phyloP scores from a whole-genome alignment of 2,113 vertebrate species.

The Myotis yumanensis region DNA sequence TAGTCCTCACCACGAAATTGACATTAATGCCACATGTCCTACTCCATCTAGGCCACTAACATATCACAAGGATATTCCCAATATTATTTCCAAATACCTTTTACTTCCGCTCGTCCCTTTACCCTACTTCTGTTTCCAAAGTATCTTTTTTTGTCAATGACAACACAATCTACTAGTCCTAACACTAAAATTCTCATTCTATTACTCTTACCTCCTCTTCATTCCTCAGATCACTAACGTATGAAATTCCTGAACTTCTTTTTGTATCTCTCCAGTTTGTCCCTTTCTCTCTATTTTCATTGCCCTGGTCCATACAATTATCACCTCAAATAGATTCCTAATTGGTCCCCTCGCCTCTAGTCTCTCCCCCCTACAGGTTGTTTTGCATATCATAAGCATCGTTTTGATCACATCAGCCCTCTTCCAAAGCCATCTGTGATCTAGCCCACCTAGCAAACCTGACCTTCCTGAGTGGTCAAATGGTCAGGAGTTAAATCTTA shows the following conservation, averaged over 20 bases:
- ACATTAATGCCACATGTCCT: background rate
- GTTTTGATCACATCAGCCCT: slow-evolving; percentile 58
- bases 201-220: background rate
- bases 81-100: background rate
- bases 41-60: background rate
- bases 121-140: background rate
- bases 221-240: background rate
- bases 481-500: slow-evolving; percentile 58
- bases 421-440: slow-evolving; percentile 9
- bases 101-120: background rate
- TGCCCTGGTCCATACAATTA: slow-evolving; percentile 56
- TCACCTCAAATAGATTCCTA: slow-evolving; percentile 72
- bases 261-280: slow-evolving; percentile 1
- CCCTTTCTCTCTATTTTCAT: slow-evolving; percentile 47
- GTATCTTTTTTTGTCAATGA: background rate
- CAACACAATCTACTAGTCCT: background rate
- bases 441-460: background rate
- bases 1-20: background rate
- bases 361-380: slow-evolving; percentile 18
- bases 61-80: background rate
- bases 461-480: slow-evolving; percentile 53
- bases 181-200: background rate
- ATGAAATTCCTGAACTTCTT: slow-evolving; percentile 28
- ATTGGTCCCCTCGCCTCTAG: slow-evolving; percentile 42
- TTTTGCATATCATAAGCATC: slow-evolving; percentile 64